Evolutionary conservation across 2,888 invertebrate species (phyloP), one percentile per base, ranked within the genome.

Genomic region (Aplocera efformata): DNA sequence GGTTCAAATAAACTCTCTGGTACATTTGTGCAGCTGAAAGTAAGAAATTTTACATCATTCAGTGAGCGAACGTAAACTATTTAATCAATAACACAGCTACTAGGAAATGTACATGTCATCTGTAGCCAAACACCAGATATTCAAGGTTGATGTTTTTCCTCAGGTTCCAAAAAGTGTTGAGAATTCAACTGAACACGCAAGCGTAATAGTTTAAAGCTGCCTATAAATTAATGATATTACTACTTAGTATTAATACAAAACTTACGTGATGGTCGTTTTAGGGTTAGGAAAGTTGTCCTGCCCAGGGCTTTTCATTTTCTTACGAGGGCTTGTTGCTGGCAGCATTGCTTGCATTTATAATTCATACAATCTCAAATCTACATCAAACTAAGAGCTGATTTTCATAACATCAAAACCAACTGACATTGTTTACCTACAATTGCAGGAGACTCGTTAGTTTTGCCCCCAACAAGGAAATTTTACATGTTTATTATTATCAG

Each of bases 1-100:
- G 90, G 67, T 51, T 92, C 91, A 35, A 92, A 85, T 37, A 94
- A 83, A 6, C 86, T 73, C 20, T 91, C 90, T 0, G 94, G 94
- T 29, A 94, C 92, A 63, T 91, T 88, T 21, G 86, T 79, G 61
- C 94, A 94, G 23, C 92, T 92, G 50, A 11, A 68, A 72, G 38
- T 38, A 8, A 31, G 10, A n/a, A 10, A 30, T 3, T 17, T 17
- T 3, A 17, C 3, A 5, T 17, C 13, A 17, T 2, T 17, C 13
- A 17, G 13, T 17, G n/a, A n/a, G n/a, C n/a, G n/a, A n/a, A n/a
- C n/a, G n/a, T n/a, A n/a, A n/a, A n/a, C n/a, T n/a, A n/a, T n/a
- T n/a, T n/a, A n/a, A n/a, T n/a, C n/a, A n/a, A n/a, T n/a, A n/a
- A n/a, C n/a, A n/a, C n/a, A n/a, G n/a, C n/a, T n/a, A n/a, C n/a